Evolutionary conservation across 2,113 vertebrate genomes (phyloP).

Genomic region (rat (Rattus norvegicus)): GRCr8 NC_086025.1:128582001-128582500

Average conservation of each 20-base stretch:
- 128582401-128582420: background rate
- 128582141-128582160: background rate
- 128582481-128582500: background rate
- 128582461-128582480: background rate
- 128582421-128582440: background rate
- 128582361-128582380: background rate
- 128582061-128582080: background rate
- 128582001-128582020: background rate
- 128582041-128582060: background rate
- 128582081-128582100: background rate
- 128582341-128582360: too few relatives aligned
- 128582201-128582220: constrained; percentile 23
- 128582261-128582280: background rate
- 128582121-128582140: background rate
- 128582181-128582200: background rate
- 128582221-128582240: constrained; percentile 1
- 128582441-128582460: background rate
- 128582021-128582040: background rate
- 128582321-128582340: too few relatives aligned
- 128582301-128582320: too few relatives aligned
- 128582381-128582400: background rate
- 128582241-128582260: background rate
- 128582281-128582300: background rate
- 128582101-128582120: background rate
- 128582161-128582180: background rate